Conservation (phyloP, 2,888 invertebrate genomes). For the Pristionchus exspectatus region DNA sequence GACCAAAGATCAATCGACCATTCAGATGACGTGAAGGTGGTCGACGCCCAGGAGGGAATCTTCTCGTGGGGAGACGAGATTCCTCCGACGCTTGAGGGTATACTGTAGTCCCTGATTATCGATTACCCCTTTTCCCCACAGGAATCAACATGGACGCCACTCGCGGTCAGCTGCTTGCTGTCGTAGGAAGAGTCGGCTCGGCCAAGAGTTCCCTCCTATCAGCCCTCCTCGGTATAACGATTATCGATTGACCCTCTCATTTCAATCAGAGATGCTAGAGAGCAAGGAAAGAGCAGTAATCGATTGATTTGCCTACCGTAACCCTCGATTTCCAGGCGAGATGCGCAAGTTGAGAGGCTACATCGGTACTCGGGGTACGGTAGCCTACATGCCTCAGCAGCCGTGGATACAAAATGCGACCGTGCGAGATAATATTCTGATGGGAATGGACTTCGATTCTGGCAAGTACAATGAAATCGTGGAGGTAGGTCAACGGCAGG, state of each 20-base stretch:
- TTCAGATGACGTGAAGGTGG: constrained; percentile 8
- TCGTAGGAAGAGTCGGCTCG: constrained; percentile 45
- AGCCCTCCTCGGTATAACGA: constrained; percentile 6
- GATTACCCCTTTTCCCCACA: neutral
- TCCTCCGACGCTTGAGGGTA: constrained; percentile 38
- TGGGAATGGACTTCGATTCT: constrained; percentile 57
- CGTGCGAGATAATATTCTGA: constrained; percentile 58
- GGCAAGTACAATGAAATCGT: constrained; percentile 53
- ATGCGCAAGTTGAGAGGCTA: constrained; percentile 55
- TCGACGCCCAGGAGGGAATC: constrained; percentile 35
- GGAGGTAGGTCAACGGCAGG: constrained; percentile 64
- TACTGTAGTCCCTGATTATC: neutral
- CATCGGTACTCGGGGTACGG: constrained; percentile 80
- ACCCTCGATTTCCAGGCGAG: constrained; percentile 12
- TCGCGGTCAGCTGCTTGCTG: constrained; percentile 40
- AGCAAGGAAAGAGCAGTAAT: too few relatives aligned
- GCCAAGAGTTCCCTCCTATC: constrained; percentile 46
- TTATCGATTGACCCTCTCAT: neutral
- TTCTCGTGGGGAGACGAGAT: constrained; percentile 51
- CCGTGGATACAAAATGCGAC: constrained; percentile 94
- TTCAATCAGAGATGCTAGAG: too few relatives aligned
- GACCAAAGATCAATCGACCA: neutral
- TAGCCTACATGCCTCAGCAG: constrained; percentile 93
- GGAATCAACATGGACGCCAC: constrained; percentile 65
- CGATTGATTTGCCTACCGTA: neutral